phyloP scores from a whole-genome alignment of 2,797 vertebrate species.

The Galagoides demidoff region DNA sequence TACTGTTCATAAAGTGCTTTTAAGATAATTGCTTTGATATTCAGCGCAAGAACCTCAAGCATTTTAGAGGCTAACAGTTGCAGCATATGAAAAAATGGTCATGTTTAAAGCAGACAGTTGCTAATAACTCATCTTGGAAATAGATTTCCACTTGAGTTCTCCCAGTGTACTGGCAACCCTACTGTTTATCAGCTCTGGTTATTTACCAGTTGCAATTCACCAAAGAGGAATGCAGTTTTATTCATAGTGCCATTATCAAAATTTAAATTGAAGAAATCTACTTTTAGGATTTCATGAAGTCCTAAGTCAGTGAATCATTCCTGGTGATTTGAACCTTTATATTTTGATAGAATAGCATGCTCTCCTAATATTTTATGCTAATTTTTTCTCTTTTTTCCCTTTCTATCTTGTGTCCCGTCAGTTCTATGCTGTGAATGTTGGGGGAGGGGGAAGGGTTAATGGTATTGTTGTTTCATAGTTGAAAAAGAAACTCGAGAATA shows the following conservation, averaged over 20 bases:
- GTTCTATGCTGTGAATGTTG: neutral
- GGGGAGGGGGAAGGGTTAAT: neutral
- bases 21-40: constrained; percentile 9
- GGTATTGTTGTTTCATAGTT: neutral
- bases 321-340: constrained; percentile 25
- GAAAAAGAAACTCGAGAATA: constrained; percentile 14
- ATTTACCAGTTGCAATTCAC: neutral
- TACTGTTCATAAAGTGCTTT: constrained; percentile 57
- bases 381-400: neutral
- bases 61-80: constrained; percentile 41
- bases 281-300: neutral
- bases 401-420: neutral
- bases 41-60: neutral
- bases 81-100: neutral
- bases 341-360: neutral
- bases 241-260: neutral
- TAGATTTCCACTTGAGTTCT: constrained; percentile 8
- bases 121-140: constrained; percentile 23
- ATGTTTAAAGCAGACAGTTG: constrained; percentile 30
- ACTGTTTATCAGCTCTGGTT: neutral
- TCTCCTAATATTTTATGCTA: neutral
- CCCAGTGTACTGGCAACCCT: neutral
- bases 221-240: neutral
- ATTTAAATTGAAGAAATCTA: neutral
- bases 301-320: neutral